Evolutionary conservation across 2,888 invertebrate genomes (phyloP).

Genomic region (Prosopocoilus inquinatus): DNA sequence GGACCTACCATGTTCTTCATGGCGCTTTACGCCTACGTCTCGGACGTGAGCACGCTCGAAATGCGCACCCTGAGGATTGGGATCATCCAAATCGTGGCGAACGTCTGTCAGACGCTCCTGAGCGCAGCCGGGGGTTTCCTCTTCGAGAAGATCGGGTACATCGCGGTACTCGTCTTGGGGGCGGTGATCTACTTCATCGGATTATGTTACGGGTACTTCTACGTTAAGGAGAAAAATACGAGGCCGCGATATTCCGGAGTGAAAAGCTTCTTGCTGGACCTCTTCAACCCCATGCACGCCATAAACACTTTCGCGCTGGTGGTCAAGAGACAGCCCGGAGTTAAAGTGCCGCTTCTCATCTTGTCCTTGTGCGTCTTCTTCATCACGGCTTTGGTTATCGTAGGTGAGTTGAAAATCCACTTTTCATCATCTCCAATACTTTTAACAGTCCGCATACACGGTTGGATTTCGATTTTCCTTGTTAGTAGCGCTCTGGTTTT

Average conservation of each 20-base stretch:
- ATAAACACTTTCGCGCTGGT: conserved; percentile 42
- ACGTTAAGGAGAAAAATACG: conserved; percentile 36
- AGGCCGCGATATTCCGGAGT: conserved; percentile 24
- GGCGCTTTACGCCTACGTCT: conserved; percentile 48
- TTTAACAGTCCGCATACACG: too few relatives aligned
- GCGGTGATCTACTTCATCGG: conserved; percentile 37
- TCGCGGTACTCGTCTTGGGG: conserved; percentile 38
- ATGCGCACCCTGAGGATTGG: conserved; percentile 63
- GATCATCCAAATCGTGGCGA: conserved; percentile 50
- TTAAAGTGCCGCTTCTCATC: conserved; percentile 35
- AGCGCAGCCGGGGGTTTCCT: conserved; percentile 39
- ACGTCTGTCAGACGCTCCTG: conserved; percentile 12
- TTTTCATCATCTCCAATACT: too few relatives aligned
- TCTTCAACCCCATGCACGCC: conserved; percentile 43
- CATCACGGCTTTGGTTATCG: conserved; percentile 12
- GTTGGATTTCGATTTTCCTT: too few relatives aligned
- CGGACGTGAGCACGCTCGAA: conserved; percentile 54
- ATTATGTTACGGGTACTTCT: conserved; percentile 41
- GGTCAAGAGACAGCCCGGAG: conserved; percentile 35
- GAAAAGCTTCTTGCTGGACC: conserved; percentile 35
- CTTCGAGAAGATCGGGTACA: conserved; percentile 40
- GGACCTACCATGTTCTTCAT: conserved; percentile 53
- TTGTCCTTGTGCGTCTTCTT: conserved; percentile 33
- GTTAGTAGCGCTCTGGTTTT: too few relatives aligned
- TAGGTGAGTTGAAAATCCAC: conserved; percentile 8